phyloP scores from a whole-genome alignment of 2,797 vertebrate species.

The Chlorospingus semifuscus region DNA sequence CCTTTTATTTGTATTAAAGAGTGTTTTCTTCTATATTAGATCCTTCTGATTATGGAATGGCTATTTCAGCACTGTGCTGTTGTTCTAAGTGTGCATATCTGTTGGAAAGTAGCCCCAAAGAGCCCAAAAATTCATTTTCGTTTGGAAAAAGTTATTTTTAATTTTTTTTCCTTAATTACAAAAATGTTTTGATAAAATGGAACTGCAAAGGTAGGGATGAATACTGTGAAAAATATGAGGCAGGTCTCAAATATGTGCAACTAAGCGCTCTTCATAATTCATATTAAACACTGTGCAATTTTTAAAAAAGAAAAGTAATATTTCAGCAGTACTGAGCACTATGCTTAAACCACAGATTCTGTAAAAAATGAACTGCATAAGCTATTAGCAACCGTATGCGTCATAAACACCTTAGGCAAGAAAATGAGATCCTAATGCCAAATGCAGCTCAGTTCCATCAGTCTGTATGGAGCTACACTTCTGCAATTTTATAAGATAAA shows the following conservation, averaged over 20 bases:
- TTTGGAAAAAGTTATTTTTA: neutral
- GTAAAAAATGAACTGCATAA: constrained; percentile 75
- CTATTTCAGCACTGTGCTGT: neutral
- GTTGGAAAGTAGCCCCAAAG: neutral
- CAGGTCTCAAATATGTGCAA: constrained; percentile 27
- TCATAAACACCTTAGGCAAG: constrained; percentile 79
- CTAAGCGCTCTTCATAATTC: constrained; percentile 56
- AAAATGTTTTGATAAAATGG: constrained; percentile 45
- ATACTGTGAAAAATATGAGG: constrained; percentile 5
- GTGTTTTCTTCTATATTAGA: neutral
- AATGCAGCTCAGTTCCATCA: constrained; percentile 71
- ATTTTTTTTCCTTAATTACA: constrained; percentile 46
- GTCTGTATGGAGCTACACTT: constrained; percentile 63
- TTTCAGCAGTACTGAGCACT: constrained; percentile 71
- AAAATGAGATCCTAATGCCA: constrained; percentile 71
- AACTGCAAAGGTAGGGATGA: constrained; percentile 6
- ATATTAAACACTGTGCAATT: constrained; percentile 57
- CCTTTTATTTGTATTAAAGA: neutral
- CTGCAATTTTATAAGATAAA: constrained; percentile 77
- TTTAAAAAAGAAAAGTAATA: constrained; percentile 66
- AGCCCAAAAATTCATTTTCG: neutral
- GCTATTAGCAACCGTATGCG: constrained; percentile 72
- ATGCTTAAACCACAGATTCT: constrained; percentile 78
- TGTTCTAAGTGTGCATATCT: neutral
- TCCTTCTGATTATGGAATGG: neutral